Evolutionary conservation across 1,140 invertebrate genomes (phyloP).

Genomic region (Aradophagus sp.): DNA sequence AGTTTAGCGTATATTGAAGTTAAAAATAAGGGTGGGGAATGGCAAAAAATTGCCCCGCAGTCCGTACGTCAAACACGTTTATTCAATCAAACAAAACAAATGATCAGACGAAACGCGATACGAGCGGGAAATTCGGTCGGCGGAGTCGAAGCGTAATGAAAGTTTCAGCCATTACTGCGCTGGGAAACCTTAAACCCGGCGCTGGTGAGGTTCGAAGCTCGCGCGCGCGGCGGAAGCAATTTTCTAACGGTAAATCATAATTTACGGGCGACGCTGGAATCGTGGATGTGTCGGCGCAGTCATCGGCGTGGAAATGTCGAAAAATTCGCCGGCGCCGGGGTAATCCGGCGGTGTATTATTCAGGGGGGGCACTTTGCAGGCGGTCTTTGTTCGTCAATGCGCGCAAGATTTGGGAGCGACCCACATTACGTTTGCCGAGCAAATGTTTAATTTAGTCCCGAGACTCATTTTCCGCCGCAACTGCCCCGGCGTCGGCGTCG

Average conservation of each 20-base stretch:
- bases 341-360: slow-evolving; percentile 46
- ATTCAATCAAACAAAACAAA: too few species aligned
- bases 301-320: slow-evolving; percentile 42
- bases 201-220: too few species aligned
- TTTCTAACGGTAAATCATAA: slow-evolving; percentile 46
- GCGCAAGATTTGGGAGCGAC: slow-evolving; percentile 36
- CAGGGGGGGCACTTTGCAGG: slow-evolving; percentile 33
- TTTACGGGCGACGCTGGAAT: slow-evolving; percentile 12
- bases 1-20: too few species aligned
- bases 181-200: too few species aligned
- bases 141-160: background rate
- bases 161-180: background rate
- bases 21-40: too few species aligned
- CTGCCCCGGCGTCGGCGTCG: slow-evolving; percentile 34
- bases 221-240: slow-evolving; percentile 33
- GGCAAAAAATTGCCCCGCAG: too few species aligned
- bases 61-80: too few species aligned
- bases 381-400: slow-evolving; percentile 47
- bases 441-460: slow-evolving; percentile 58
- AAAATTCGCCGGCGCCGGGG: slow-evolving; percentile 26
- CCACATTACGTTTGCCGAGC: slow-evolving; percentile 53
- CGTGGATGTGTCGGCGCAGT: slow-evolving; percentile 31
- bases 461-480: slow-evolving; percentile 57
- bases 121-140: too few species aligned
- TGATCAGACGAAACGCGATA: too few species aligned